Evolutionary conservation across 2,797 vertebrate genomes (phyloP).

Genomic region (Eulemur rubriventer): DNA sequence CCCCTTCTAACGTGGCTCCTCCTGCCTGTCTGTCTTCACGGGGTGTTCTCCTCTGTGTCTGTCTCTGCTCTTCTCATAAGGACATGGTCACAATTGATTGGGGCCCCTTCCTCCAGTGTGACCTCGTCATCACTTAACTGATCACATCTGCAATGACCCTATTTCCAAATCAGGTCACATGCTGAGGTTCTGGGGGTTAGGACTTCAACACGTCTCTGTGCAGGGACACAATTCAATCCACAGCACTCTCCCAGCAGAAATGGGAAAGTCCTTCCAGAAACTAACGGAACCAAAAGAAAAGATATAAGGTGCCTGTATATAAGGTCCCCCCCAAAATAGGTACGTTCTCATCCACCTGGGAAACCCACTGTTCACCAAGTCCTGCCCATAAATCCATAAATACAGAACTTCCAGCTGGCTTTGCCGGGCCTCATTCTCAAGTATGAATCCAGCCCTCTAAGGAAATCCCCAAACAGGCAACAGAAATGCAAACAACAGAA

Average conservation of each 20-base stretch:
- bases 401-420: neutral
- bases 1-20: neutral
- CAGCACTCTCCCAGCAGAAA: neutral
- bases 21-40: neutral
- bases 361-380: neutral
- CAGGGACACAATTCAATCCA: neutral
- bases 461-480: neutral
- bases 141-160: neutral
- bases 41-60: neutral
- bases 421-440: neutral
- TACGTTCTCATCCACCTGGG: neutral
- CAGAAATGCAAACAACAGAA: neutral
- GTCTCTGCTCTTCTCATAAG: neutral
- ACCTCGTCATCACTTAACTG: too few species aligned
- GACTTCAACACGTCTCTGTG: neutral
- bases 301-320: too few species aligned
- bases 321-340: neutral
- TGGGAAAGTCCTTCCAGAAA: neutral
- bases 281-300: neutral
- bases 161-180: neutral
- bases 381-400: neutral
- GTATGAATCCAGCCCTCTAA: neutral
- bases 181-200: neutral
- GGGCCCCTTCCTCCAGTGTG: rapidly evolving
- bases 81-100: rapidly evolving